phyloP scores from a whole-genome alignment of 2,888 invertebrate genomes.

The Acrobasis suavella region DNA sequence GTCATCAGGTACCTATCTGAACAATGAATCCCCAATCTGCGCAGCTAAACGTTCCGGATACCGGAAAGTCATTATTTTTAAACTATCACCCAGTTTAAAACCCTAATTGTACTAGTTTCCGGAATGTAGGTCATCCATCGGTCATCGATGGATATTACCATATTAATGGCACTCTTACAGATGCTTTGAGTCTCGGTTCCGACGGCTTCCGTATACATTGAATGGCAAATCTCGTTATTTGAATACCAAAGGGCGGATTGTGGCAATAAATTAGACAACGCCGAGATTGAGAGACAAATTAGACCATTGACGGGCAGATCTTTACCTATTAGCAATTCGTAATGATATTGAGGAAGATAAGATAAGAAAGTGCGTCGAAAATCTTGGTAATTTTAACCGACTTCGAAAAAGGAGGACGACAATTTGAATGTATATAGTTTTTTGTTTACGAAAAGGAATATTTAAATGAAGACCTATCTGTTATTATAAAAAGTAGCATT shows the following conservation, averaged over 20 bases:
- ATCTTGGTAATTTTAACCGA: too few relatives aligned
- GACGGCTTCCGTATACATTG: constrained; percentile 15
- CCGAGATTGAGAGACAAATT: background rate
- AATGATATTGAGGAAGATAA: too few relatives aligned
- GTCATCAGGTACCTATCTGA: too few relatives aligned
- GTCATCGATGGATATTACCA: constrained; percentile 18
- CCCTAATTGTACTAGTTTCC: constrained; percentile 14
- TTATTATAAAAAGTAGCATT: too few relatives aligned
- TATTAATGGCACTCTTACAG: constrained; percentile 16
- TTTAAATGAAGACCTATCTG: too few relatives aligned
- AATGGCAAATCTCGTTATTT: constrained; percentile 11
- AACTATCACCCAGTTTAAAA: constrained; percentile 19
- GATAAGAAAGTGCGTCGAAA: too few relatives aligned
- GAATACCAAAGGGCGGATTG: constrained; percentile 17
- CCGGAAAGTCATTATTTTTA: constrained; percentile 18
- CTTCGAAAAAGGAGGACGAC: too few relatives aligned
- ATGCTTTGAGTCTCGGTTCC: constrained; percentile 1
- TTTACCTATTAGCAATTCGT: background rate
- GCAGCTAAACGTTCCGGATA: background rate
- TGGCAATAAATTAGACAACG: background rate
- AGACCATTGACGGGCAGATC: background rate
- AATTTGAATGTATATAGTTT: too few relatives aligned
- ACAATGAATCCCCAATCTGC: background rate
- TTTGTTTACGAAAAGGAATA: too few relatives aligned
- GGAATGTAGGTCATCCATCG: constrained; percentile 20